phyloP scores from a whole-genome alignment of 2,797 vertebrate species.

The Halcyon smyrnensis region DNA sequence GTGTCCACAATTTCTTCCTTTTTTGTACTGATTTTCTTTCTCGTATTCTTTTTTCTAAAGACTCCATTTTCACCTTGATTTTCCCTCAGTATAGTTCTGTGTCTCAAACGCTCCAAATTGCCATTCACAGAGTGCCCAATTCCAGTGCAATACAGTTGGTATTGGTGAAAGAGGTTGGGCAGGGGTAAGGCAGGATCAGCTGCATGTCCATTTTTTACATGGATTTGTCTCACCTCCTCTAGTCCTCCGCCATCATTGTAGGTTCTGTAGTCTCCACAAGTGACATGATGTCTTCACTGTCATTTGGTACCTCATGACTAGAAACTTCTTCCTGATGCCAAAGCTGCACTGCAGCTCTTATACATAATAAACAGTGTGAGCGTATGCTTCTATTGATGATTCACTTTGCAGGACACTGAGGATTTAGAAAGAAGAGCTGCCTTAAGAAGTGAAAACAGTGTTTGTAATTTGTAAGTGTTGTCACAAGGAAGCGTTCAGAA shows the following conservation, averaged over 20 bases:
- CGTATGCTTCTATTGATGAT: neutral
- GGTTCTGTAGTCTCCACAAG: neutral
- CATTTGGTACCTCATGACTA: neutral
- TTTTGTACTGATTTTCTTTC: neutral
- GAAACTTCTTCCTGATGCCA: neutral
- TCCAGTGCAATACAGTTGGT: neutral
- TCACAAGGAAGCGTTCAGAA: neutral
- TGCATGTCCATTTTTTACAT: neutral
- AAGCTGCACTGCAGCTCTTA: neutral
- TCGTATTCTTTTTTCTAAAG: neutral
- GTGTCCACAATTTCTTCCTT: neutral
- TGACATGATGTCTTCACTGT: neutral
- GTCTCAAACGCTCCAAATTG: neutral
- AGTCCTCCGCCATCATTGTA: neutral
- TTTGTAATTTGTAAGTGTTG: neutral
- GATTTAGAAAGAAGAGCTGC: neutral
- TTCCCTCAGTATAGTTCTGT: neutral
- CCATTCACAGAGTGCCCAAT: neutral
- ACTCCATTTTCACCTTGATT: neutral
- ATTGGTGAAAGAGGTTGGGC: neutral
- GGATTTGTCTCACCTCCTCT: neutral
- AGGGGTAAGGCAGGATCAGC: neutral
- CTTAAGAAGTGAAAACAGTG: neutral
- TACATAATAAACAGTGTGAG: neutral
- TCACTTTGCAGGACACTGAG: neutral